Conservation (phyloP, 2,888 invertebrate species). For the Pheosia gnoma region DNA sequence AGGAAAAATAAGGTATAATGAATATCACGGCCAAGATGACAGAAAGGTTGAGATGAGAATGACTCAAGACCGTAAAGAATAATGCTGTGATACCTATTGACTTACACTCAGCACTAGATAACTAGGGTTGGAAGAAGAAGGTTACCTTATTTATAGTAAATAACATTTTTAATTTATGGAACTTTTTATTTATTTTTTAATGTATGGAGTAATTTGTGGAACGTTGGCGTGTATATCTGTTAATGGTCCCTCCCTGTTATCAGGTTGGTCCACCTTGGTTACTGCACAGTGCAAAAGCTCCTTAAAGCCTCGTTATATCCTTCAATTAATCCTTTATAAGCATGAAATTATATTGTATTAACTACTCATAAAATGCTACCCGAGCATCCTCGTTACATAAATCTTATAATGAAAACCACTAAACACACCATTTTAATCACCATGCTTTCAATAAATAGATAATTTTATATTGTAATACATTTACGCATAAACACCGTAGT, state of each 20-base stretch:
- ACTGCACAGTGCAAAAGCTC: not conserved
- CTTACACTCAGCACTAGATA: too few relatives aligned
- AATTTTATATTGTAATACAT: conserved; percentile 18
- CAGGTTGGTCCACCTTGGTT: not conserved
- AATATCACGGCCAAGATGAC: too few relatives aligned
- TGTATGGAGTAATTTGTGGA: too few relatives aligned
- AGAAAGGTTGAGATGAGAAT: too few relatives aligned
- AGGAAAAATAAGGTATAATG: too few relatives aligned
- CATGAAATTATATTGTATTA: not conserved
- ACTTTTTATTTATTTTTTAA: too few relatives aligned
- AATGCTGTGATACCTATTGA: too few relatives aligned
- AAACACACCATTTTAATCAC: not conserved
- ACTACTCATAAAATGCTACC: not conserved
- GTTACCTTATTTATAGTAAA: too few relatives aligned
- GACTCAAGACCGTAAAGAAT: too few relatives aligned
- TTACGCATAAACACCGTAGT: conserved; percentile 19
- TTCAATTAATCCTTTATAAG: not conserved
- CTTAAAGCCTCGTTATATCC: not conserved
- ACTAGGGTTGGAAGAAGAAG: too few relatives aligned
- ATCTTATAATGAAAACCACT: not conserved
- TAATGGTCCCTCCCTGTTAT: not conserved
- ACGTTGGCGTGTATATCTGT: too few relatives aligned
- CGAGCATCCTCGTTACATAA: not conserved
- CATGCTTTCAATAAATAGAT: not conserved
- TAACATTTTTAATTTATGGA: too few relatives aligned